phyloP scores from a whole-genome alignment of 37 sponge, comb jelly and placozoan genomes.

The Chondrilla cf. caribensis region DNA sequence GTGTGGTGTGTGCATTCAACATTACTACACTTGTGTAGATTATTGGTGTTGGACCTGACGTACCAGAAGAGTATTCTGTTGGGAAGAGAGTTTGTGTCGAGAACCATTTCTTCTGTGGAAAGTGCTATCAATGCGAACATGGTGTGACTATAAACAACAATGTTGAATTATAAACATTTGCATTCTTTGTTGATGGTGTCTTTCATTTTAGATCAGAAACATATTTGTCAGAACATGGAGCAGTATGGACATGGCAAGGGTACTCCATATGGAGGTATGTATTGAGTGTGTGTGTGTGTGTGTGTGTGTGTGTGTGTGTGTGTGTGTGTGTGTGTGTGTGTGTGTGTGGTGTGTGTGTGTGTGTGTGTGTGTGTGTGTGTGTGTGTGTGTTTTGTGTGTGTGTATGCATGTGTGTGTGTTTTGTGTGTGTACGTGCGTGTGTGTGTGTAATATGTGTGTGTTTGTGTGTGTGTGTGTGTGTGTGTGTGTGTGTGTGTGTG shows the following conservation, averaged over 20 bases:
- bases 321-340: too few species aligned
- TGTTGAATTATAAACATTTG: neutral
- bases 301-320: too few species aligned
- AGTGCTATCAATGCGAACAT: constrained; percentile 89
- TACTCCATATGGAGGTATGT: constrained; percentile 76
- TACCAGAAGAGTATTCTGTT: constrained; percentile 54
- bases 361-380: too few species aligned
- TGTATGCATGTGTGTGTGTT: too few species aligned
- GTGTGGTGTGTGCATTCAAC: too few species aligned
- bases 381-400: too few species aligned
- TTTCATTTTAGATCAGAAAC: constrained; percentile 53
- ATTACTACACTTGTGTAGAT: too few species aligned
- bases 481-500: too few species aligned
- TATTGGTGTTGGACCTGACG: constrained; percentile 63
- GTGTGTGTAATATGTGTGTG: too few species aligned
- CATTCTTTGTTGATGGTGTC: neutral
- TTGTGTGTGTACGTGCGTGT: too few species aligned
- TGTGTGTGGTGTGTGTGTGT: too few species aligned
- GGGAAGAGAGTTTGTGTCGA: constrained; percentile 88
- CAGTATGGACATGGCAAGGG: constrained; percentile 94
- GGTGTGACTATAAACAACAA: constrained; percentile 39
- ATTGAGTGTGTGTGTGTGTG: neutral
- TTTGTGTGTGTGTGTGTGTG: too few species aligned
- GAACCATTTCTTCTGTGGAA: constrained; percentile 94
- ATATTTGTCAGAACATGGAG: constrained; percentile 86